These are phyloP conservation scores for Diadumene lineata DNA, from an alignment of 92 coral and sea anemone genomes.

Conservation along the genomic window DNA sequence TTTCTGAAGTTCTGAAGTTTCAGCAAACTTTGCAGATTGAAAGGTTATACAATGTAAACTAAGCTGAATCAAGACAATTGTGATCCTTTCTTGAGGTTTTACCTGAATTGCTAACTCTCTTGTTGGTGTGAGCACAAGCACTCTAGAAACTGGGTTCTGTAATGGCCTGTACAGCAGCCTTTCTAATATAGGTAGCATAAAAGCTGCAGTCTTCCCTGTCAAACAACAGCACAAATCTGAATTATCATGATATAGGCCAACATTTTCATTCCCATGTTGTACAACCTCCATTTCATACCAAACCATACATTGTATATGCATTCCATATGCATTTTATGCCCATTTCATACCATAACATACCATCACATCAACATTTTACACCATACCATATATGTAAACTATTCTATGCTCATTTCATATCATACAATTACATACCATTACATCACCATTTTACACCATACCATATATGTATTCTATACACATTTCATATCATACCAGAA, in stretches of 20 bases:
- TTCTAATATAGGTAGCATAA: conserved; percentile 89
- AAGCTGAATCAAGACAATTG: neutral
- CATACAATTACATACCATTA: too few species aligned
- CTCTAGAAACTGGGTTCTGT: conserved; percentile 79
- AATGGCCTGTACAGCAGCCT: conserved; percentile 86
- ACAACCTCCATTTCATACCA: neutral
- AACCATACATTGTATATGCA: neutral
- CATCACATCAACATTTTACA: too few species aligned
- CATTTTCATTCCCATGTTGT: neutral
- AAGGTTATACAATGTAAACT: neutral
- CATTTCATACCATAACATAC: too few species aligned
- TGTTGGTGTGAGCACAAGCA: conserved; percentile 88
- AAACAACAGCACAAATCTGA: neutral
- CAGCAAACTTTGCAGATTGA: too few species aligned
- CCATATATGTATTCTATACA: too few species aligned
- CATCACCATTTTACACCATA: too few species aligned
- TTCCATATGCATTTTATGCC: too few species aligned
- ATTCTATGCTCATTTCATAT: too few species aligned
- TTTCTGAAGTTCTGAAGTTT: too few species aligned
- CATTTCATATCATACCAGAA: too few species aligned
- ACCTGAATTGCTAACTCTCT: conserved; percentile 99
- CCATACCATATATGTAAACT: too few species aligned
- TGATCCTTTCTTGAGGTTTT: too few species aligned
- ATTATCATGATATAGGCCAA: neutral
- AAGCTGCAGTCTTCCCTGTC: conserved; percentile 96